Evolutionary conservation across 2,113 vertebrate genomes (phyloP).

Genomic region (Porphyrio hochstetteri): DNA sequence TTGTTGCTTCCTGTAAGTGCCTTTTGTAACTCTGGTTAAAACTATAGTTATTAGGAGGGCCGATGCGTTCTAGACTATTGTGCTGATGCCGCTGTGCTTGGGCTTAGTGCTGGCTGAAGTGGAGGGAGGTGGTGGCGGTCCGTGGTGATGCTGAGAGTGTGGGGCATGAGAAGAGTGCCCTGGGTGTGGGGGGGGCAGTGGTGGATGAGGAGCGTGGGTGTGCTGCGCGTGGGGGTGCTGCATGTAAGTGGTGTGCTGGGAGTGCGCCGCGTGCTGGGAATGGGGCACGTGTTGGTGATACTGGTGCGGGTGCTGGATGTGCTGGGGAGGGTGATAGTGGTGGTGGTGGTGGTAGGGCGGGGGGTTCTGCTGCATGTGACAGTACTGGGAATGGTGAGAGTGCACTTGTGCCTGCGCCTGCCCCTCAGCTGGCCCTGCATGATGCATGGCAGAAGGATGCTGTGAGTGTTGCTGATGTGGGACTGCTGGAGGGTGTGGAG

Average conservation of each 20-base stretch:
- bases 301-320: constrained; percentile 84
- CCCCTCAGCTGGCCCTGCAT: constrained; percentile 76
- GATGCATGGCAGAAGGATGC: constrained; percentile 80
- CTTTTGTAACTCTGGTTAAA: constrained; percentile 7
- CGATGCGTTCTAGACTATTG: constrained; percentile 81
- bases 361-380: constrained; percentile 88
- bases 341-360: constrained; percentile 96
- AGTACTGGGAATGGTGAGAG: constrained; percentile 86
- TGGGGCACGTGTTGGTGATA: constrained; percentile 78
- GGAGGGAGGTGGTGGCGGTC: constrained; percentile 79
- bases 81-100: constrained; percentile 97
- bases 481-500: constrained; percentile 80
- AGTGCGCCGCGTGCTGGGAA: constrained; percentile 72
- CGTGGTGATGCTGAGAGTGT: constrained; percentile 80
- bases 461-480: constrained; percentile 73
- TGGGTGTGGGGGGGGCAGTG: constrained; percentile 64
- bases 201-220: constrained; percentile 71
- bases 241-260: constrained; percentile 54
- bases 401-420: constrained; percentile 75
- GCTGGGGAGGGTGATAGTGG: constrained; percentile 90
- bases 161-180: constrained; percentile 73
- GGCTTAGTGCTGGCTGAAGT: constrained; percentile 84
- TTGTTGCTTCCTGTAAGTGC: constrained; percentile 38
- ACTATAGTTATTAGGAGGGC: background rate
- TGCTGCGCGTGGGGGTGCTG: constrained; percentile 71